These are phyloP conservation scores for Temnopleurus reevesii DNA, from an alignment of 53 echinoderm and acorn worm genomes.

Conservation along the genomic window DNA sequence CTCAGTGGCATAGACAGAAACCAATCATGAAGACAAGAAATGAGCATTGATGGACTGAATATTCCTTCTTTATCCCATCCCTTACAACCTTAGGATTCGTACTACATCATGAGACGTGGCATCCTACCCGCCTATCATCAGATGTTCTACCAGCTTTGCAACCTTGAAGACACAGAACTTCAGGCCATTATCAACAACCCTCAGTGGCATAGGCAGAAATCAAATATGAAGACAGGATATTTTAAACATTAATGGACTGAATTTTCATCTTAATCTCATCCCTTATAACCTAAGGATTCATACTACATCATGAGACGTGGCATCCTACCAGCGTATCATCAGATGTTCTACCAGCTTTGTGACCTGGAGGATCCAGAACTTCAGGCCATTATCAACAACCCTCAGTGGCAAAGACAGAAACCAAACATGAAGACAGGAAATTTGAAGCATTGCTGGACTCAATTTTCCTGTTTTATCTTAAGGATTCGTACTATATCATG, in stretches of 20 bases:
- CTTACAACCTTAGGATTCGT: constrained; percentile 57
- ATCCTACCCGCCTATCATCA: constrained; percentile 82
- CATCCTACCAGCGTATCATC: constrained; percentile 83
- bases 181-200: constrained; percentile 64
- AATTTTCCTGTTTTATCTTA: too few relatives aligned
- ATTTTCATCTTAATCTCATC: background rate
- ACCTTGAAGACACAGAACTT: constrained; percentile 70
- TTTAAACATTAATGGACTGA: too few relatives aligned
- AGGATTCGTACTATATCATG: constrained; percentile 78
- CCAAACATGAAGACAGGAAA: constrained; percentile 67
- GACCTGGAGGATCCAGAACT: constrained; percentile 77
- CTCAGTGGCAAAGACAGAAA: constrained; percentile 23
- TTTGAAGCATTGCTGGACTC: too few relatives aligned
- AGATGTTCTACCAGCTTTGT: constrained; percentile 96
- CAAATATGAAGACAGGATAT: constrained; percentile 64
- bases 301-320: constrained; percentile 82
- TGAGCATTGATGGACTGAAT: too few relatives aligned
- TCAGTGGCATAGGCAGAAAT: background rate
- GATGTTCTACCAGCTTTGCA: constrained; percentile 91
- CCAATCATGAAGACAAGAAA: constrained; percentile 65
- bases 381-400: constrained; percentile 68
- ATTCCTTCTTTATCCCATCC: too few relatives aligned
- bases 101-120: constrained; percentile 74
- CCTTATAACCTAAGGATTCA: constrained; percentile 58
- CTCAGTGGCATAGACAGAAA: constrained; percentile 23